Base-by-base conservation (phyloP, 2,797 vertebrate species). In the Sebastiscus albofasciatus region DNA sequence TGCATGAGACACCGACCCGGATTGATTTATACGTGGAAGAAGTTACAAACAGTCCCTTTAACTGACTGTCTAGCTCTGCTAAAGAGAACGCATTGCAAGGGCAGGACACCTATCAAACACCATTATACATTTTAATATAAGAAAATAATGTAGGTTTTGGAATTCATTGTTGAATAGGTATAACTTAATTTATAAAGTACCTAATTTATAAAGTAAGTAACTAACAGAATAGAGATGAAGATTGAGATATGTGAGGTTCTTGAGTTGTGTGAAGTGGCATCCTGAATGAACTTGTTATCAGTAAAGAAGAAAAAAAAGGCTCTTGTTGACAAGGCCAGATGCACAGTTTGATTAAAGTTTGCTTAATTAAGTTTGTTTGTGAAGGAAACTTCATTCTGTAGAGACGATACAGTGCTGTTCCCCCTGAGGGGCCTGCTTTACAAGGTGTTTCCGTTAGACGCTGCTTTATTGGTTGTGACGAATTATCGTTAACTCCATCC, bases 281-380 rank as follows among this genome's bases (percentile, higher is more conserved):
- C 5, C 16, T 71, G 33, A 61, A 59, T 68, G 4, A 75, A 52
- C 6, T 56, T 61, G 29, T 62, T 70, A 68, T 65, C 54, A 52
- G 24, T 54, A 31, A 85, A 66, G 29, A 22, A 60, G n/a, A 16
- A 60, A 77, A 46, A 60, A 69, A 65, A 64, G 39, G 5, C 4
- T 46, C 4, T 70, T 64, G 72, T 77, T 75, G 65, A 69, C 39
- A 5, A 65, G 42, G 24, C 73, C 58, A 76, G 67, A 79, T 81
- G 68, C 74, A 42, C n/a, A 65, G 11, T 69, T 80, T 89, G 77
- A 89, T 88, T 80, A 67, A 81, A 78, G 68, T 83, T 85, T 78
- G 39, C 61, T 84, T 77, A 49, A 79, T 82, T 68, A 34, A 62
- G 62, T 80, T 77, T 75, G 54, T 79, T 72, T 72, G 59, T 8